phyloP scores from a whole-genome alignment of 2,888 invertebrate genomes.

The Cordylochernes scorpioides region DNA sequence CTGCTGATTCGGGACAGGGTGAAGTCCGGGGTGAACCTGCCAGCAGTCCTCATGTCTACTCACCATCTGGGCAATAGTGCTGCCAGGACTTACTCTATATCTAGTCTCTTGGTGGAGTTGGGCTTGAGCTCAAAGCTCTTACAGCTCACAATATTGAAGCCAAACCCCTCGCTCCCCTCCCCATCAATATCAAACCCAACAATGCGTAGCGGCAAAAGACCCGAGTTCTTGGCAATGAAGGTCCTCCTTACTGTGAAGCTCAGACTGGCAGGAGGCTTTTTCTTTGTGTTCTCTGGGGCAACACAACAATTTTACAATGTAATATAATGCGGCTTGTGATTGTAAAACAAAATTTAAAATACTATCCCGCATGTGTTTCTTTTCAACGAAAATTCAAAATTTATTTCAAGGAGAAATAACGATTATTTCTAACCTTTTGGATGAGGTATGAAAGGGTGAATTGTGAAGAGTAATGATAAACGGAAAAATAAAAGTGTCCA shows the following conservation, averaged over 20 bases:
- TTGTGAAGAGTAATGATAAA: too few relatives aligned
- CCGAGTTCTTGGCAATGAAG: constrained; percentile 66
- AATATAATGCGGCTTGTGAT: background rate
- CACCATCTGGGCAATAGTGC: background rate
- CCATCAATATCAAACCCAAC: constrained; percentile 37
- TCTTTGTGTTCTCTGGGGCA: constrained; percentile 5
- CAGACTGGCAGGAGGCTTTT: too few relatives aligned
- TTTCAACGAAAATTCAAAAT: too few relatives aligned
- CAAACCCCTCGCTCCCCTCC: constrained; percentile 42
- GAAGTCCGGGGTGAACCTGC: constrained; percentile 54
- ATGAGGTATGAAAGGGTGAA: too few relatives aligned
- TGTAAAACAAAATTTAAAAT: background rate
- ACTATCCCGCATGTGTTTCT: too few relatives aligned
- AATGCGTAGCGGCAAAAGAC: constrained; percentile 54
- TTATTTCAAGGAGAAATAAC: too few relatives aligned
- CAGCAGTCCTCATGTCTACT: too few relatives aligned
- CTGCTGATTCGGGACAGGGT: constrained; percentile 44
- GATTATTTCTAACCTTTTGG: too few relatives aligned
- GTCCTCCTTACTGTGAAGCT: constrained; percentile 47
- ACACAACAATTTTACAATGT: constrained; percentile 1
- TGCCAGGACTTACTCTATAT: constrained; percentile 34
- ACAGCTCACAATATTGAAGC: constrained; percentile 49
- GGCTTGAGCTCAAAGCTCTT: constrained; percentile 38
- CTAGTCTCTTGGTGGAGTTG: constrained; percentile 44
- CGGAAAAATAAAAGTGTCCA: too few relatives aligned